These are phyloP conservation scores for Prochilodus magdalenae DNA, from an alignment of 2,113 vertebrate species.

Conservation along the genomic window DNA sequence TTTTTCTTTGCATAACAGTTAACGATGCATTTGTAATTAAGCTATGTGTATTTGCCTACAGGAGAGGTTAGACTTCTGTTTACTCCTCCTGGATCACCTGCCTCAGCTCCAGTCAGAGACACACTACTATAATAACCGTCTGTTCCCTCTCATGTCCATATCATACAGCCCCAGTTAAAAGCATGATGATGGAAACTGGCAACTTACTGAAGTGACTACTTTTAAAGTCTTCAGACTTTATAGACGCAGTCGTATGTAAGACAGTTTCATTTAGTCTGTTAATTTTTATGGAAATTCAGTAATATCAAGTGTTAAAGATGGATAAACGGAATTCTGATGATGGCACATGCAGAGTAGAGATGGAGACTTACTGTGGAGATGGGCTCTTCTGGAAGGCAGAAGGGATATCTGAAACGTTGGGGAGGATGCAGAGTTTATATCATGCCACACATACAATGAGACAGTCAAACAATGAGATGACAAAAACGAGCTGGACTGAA, in stretches of 20 bases:
- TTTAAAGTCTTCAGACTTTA: too few relatives aligned
- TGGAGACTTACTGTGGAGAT: conserved; percentile 73
- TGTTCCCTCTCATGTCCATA: too few relatives aligned
- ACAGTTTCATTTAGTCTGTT: background rate
- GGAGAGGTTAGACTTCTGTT: too few relatives aligned
- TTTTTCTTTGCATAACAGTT: too few relatives aligned
- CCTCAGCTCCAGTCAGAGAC: too few relatives aligned
- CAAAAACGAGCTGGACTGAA: conserved; percentile 40
- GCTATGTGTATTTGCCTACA: too few relatives aligned
- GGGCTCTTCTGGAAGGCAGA: conserved; percentile 72
- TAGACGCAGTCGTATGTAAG: background rate
- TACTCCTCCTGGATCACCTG: too few relatives aligned
- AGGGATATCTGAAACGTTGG: conserved; percentile 69
- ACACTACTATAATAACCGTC: too few relatives aligned
- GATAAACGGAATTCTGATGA: background rate
- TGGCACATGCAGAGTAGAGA: conserved; percentile 17
- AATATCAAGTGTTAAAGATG: conserved; percentile 22
- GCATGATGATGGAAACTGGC: too few relatives aligned
- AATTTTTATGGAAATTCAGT: background rate
- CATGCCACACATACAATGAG: conserved; percentile 37
- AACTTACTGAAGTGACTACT: too few relatives aligned
- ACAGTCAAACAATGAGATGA: conserved; percentile 27
- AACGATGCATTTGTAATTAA: too few relatives aligned
- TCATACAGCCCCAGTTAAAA: too few relatives aligned
- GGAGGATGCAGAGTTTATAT: conserved; percentile 53